A percentile compares a stretch with the other conserved stretches of the same genome.
phyloP scores from a whole-genome alignment of 2,113 vertebrate genomes.

The Pyrgilauda ruficollis region DNA sequence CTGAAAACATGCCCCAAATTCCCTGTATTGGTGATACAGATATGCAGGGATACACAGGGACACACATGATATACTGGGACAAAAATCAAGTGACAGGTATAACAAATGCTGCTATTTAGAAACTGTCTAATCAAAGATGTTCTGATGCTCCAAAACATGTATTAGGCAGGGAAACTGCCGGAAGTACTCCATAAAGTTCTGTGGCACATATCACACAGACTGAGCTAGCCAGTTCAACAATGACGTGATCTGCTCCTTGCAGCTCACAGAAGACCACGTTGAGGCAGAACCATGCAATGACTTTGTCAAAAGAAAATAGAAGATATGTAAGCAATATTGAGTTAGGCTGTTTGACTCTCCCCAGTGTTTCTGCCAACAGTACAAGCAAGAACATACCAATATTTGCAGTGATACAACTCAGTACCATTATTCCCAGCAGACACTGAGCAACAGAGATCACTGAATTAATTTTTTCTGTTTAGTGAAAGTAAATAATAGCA shows the following conservation, averaged over 20 bases:
- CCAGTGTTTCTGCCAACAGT: background rate
- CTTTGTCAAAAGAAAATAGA: background rate
- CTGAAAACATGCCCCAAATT: background rate
- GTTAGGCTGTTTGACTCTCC: background rate
- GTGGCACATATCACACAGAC: fast-evolving
- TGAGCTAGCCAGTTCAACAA: background rate
- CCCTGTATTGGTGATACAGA: background rate
- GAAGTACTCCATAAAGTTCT: background rate
- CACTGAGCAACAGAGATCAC: background rate
- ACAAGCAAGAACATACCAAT: background rate
- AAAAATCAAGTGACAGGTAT: background rate
- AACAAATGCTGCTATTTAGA: background rate
- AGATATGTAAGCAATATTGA: background rate
- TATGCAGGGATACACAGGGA: background rate
- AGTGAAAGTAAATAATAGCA: background rate
- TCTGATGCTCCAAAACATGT: background rate
- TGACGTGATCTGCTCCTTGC: background rate
- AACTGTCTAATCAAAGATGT: background rate
- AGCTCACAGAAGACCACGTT: fast-evolving
- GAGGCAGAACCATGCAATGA: background rate
- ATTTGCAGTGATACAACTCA: background rate
- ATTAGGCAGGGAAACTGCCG: fast-evolving
- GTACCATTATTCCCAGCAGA: background rate
- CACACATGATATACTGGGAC: background rate
- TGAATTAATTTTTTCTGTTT: background rate